Conservation (phyloP, 2,113 vertebrate species). For the Corythornis cristatus region DNA sequence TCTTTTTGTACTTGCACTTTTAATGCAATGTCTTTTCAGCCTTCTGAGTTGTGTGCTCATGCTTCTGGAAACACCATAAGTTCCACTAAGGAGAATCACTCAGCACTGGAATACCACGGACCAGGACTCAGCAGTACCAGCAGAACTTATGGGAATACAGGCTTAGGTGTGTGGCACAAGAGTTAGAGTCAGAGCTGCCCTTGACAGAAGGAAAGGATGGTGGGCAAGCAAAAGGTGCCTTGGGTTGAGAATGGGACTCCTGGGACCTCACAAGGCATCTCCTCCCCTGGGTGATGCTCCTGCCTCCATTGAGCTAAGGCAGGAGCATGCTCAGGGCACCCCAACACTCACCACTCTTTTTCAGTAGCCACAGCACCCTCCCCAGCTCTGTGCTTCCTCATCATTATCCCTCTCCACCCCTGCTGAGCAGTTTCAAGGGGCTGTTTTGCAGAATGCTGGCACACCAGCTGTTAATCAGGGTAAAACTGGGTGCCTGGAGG, state of each 20-base stretch:
- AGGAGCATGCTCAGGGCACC: background rate
- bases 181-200: background rate
- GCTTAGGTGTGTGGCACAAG: background rate
- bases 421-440: background rate
- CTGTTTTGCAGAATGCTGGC: background rate
- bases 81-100: background rate
- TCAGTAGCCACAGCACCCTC: background rate
- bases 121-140: background rate
- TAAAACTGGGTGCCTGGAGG: background rate
- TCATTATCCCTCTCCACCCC: no score
- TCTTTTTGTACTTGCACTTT: background rate
- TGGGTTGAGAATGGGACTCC: background rate
- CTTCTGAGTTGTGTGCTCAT: rapidly evolving
- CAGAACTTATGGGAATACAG: background rate
- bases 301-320: background rate
- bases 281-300: rapidly evolving
- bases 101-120: background rate
- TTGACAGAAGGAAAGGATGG: background rate
- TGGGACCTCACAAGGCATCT: background rate
- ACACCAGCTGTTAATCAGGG: background rate
- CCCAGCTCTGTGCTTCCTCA: background rate
- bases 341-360: background rate
- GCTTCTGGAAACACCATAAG: background rate
- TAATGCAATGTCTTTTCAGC: background rate
- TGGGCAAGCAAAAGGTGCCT: background rate